Evolutionary conservation across 1,140 invertebrate genomes (phyloP), one percentile per base, ranked within the genome.

Genomic region (Odontomachus brunneus): DNA sequence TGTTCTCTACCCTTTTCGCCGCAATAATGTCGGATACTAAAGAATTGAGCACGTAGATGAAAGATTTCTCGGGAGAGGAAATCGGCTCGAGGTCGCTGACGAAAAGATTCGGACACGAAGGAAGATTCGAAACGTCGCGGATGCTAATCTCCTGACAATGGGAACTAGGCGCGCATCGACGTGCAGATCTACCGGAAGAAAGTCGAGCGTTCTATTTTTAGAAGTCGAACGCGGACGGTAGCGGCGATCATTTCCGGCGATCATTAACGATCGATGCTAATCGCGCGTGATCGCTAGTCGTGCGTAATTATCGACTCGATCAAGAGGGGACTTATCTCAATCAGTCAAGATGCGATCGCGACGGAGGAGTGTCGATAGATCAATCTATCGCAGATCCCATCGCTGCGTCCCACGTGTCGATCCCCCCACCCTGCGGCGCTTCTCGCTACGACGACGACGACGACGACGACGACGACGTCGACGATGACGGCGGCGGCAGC

Each of bases 331-430:
- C 51, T 80, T 80, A 80, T 80, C 75, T 44, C 3, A 38, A 78
- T 78, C 62, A 78, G 15, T 22, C 26, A 67, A 67, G 72, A 38
- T 60, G 72, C 24, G 72, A 75, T 62, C 38, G 38, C 38, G 24
- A 26, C n/a, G 38, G 24, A 63, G 51, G 65, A 59, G 51, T 78
- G 51, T 48, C 65, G 75, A 71, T 80, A 29, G 65, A 71, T 78
- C 19, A 67, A 67, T 69, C 51, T 63, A 57, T 55, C 49, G 24
- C 38, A 11, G 38, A 44, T 44, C 9, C 38, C 38, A 44, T 44
- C 38, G 9, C 38, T 29, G 26, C 60, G 60, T 66, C 60, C 48
- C 60, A 26, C 55, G 24, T 38, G 72, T 49, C 59, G n/a, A 53
- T 24, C 73, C 15, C 73, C 15, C 26, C 73, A 11, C 24, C 3